Base-by-base conservation (phyloP, 2,797 vertebrate genomes). In the Sciaenops ocellatus region DNA sequence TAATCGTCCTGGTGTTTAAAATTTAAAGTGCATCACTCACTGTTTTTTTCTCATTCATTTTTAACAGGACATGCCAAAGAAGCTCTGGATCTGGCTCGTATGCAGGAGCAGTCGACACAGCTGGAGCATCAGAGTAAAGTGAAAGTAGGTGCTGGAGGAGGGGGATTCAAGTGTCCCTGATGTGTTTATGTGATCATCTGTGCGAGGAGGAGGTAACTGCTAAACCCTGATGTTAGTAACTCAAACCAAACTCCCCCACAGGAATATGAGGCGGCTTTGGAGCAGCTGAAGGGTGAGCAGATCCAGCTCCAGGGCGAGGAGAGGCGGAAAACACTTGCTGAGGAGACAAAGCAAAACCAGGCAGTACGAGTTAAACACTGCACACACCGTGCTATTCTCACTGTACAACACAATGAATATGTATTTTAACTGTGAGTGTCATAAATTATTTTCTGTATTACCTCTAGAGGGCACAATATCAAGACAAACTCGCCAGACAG, bases 331-430 rank as follows among this genome's bases (percentile, higher is more conserved):
- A 98, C 96, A 0, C 86, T 98, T 34, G 89, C 4, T 0, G 97
- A 98, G 82, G 97, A 98, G 91, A 97, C 97, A 0, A 96, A 96
- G 65, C 97, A 98, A 84, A 95, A 98, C 44, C 97, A 98, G 87
- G 96, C 97, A 5, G 97, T 98, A 90, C 92, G 95, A 46, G 6
- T 44, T 38, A 0, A 64, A 69, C 30, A 17, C 57, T 38, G 15
- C 20, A 57, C 26, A 55, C 42, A 9, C 1, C 5, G 5, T 17
- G 1, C 16, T 63, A 0, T 16, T 64, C 9, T 41, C 9, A 52
- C 16, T 28, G 4, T 15, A 16, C 46, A 73, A 57, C 7, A 55
- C 41, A 60, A 34, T 38, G 34, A 18, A 13, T 48, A 22, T 38
- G 3, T 30, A 10, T 42, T 26, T 24, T n/a, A 51, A 6, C 24